These are phyloP conservation scores for Chaunax sp. DNA, from an alignment of 2,797 vertebrate genomes.

Conservation along the genomic window DNA sequence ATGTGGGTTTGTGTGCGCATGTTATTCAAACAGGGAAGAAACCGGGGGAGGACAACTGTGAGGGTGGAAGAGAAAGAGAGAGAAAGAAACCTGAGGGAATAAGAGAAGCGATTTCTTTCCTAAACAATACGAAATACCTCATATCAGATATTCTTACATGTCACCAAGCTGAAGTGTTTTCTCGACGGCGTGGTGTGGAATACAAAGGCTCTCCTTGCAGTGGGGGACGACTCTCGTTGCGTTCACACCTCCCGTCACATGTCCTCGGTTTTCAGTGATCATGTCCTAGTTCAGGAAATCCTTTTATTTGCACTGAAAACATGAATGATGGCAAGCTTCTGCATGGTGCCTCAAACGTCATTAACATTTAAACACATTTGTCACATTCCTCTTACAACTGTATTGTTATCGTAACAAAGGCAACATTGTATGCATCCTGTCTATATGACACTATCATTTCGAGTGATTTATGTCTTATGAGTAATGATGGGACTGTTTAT, in stretches of 20 bases:
- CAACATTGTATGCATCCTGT: conserved; percentile 8
- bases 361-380: conserved; percentile 42
- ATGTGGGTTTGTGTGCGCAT: conserved; percentile 40
- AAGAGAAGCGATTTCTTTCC: conserved; percentile 36
- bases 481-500: conserved; percentile 12
- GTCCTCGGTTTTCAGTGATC: conserved; percentile 28
- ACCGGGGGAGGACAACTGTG: conserved; percentile 41
- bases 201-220: conserved; percentile 56
- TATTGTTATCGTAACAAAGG: conserved; percentile 26
- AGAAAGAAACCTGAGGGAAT: conserved; percentile 26
- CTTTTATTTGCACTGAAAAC: conserved; percentile 43
- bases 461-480: conserved; percentile 19
- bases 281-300: conserved; percentile 46
- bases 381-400: conserved; percentile 10
- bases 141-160: conserved; percentile 84
- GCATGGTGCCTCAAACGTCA: conserved; percentile 20
- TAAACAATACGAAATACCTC: conserved; percentile 75
- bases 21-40: conserved; percentile 47
- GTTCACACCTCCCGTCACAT: conserved; percentile 9
- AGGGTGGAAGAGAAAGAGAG: conserved; percentile 9
- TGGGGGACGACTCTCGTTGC: conserved; percentile 12
- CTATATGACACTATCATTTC: conserved; percentile 13
- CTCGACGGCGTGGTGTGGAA: conserved; percentile 49
- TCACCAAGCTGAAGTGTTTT: conserved; percentile 73
- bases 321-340: conserved; percentile 11